Base-by-base conservation (phyloP, 2,888 invertebrate species). In the Auanema freiburgensis region DNA sequence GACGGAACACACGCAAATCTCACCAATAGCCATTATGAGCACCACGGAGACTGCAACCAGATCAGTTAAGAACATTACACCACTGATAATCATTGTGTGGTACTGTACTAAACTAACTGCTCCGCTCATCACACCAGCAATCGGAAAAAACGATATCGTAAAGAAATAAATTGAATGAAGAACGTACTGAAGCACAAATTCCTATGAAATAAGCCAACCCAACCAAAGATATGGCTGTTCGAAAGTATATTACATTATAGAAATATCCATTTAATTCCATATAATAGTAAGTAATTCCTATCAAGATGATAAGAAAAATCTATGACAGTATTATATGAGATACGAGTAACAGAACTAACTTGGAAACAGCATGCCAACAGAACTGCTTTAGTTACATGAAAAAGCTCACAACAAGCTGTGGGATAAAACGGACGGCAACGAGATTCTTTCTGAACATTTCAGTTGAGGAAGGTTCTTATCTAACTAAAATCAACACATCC, bases 61-160 rank as follows among this genome's bases (percentile, higher is more conserved):
- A 57, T 81, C 81, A n/a, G 79, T 75, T 14, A 81, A 44, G 24
- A 80, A 63, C 65, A 81, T 79, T 25, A 81, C 53, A 1, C 72
- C 72, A 25, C 69, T 69, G 18, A 80, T 71, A 11, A 79, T 64
- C 53, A 69, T 69, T 11, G 72, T 74, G 56, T 80, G 79, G 21
- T 73, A 64, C 42, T 70, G 67, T 23, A 80, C 69, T 25, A 77
- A 58, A 14, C 68, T 43, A 18, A 65, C 62, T 41, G 62, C 60
- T 49, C 72, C 67, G 44, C 60, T 50, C 14, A 63, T 25, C 12
- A 74, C 76, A 14, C 77, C 77, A 44, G 67, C 54, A 25, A 77
- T 55, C 76, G 76, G 49, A 55, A 72, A 73, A 56, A 14, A 49
- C 42, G n/a, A 14, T 10, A n/a, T 18, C 14, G 49, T 49, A 43